Evolutionary conservation across 2,113 vertebrate genomes (phyloP), one percentile per base, ranked within the genome.

Genomic region (Lophochroa leadbeateri): DNA sequence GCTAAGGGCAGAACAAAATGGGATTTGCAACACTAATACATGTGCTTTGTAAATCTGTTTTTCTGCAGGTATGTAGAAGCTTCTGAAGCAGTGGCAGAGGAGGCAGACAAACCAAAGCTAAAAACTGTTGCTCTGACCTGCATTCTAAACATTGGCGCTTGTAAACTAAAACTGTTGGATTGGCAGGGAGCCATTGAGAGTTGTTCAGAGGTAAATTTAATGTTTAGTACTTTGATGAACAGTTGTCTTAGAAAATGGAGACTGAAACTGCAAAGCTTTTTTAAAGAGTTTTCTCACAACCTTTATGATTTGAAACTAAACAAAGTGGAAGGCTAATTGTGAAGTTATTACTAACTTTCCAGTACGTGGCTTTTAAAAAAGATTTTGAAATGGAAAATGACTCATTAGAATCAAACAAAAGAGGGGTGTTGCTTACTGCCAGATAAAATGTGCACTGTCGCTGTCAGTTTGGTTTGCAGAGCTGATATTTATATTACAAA

Each of bases 161-260:
- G 99, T 94, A 99, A 98, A 86, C 98, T 99, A 93, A 99, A 99
- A 96, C 95, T 99, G 94, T 98, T 95, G 13, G 97, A 99, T 75
- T 99, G 99, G 99, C 98, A 99, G 96, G 99, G 98, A 7, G 99
- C 99, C 8, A 61, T 99, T 50, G 99, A 99, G 63, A 99, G 98
- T 96, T 99, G 99, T 94, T 96, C 98, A 63, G 98, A 99, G 99
- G 99, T 99, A 97, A 97, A 80, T 72, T n/a, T 72, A 39, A 39
- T 23, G 3, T 33, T 88, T 19, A 33, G 20, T 82, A 39, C 46
- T 83, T 70, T 50, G 37, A 43, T 64, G 16, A 81, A 72, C 28
- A 46, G 5, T 27, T 67, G 27, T 28, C 47, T n/a, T 55, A 3
- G 57, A 81, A 69, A 85, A 81, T 11, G 8, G 39, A 46, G 20